These are phyloP conservation scores for Mythimna ferrago DNA, from an alignment of 2,888 invertebrate species.

Conservation along the genomic window DNA sequence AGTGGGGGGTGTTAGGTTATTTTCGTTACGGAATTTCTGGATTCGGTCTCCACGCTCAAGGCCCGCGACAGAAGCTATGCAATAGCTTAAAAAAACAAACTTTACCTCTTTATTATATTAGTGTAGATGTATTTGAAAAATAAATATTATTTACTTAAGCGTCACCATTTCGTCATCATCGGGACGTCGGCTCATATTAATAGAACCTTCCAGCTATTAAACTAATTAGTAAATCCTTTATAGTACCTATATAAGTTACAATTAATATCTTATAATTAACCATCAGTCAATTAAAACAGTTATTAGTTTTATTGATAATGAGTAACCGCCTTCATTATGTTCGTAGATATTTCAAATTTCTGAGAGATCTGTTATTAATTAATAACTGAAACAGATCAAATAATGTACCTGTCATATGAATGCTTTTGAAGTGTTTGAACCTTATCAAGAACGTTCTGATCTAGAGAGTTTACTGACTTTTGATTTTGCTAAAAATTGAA, in stretches of 20 bases:
- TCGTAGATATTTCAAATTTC: conserved; percentile 13
- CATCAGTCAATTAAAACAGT: conserved; percentile 16
- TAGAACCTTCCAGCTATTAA: not conserved
- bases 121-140: too few species aligned
- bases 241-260: too few species aligned
- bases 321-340: not conserved
- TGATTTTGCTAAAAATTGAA: not conserved
- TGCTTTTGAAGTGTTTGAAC: conserved; percentile 28
- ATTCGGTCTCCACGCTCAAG: too few species aligned
- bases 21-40: too few species aligned
- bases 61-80: too few species aligned
- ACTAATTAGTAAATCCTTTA: not conserved
- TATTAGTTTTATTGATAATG: conserved; percentile 20
- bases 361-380: conserved; percentile 38
- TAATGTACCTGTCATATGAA: conserved; percentile 22
- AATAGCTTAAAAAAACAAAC: too few species aligned
- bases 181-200: not conserved
- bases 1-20: too few species aligned
- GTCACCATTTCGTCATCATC: too few species aligned
- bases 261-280: not conserved
- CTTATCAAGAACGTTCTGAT: conserved; percentile 29
- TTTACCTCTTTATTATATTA: too few species aligned
- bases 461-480: conserved; percentile 12
- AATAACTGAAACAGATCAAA: conserved; percentile 32
- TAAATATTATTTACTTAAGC: too few species aligned